Conservation (phyloP, 2,797 vertebrate species). For the Alcedo quadribrachys region DNA sequence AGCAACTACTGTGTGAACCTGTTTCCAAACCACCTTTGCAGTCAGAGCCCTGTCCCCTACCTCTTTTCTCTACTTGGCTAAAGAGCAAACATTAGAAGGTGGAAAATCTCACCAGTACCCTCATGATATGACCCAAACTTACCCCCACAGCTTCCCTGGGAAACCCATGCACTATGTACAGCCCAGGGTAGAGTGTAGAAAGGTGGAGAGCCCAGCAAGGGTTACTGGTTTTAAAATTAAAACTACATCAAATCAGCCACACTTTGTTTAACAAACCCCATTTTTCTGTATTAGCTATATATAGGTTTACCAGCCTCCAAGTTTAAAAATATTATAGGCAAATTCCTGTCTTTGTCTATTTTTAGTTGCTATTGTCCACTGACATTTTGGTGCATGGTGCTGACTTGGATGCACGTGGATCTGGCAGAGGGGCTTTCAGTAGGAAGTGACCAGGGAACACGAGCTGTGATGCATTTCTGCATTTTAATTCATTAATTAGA, state of each 20-base stretch:
- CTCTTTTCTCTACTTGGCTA: accelerated
- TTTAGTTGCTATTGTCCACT: conserved; percentile 76
- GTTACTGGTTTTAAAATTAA: background rate
- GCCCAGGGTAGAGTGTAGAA: background rate
- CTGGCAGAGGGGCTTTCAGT: background rate
- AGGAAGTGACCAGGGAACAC: conserved; percentile 3
- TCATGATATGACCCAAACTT: accelerated
- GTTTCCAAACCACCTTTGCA: background rate
- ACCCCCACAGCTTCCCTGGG: no score
- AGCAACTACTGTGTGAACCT: accelerated
- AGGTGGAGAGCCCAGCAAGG: background rate
- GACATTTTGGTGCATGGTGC: background rate
- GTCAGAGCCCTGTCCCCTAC: background rate
- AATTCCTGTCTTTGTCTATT: conserved; percentile 74
- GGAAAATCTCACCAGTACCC: background rate
- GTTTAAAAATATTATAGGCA: conserved; percentile 66
- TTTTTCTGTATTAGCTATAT: conserved; percentile 69
- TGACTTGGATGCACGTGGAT: background rate
- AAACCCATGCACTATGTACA: accelerated
- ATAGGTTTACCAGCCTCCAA: conserved; percentile 62
- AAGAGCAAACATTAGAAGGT: background rate
- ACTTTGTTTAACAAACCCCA: background rate
- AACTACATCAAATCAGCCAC: background rate
- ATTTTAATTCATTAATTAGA: conserved; percentile 4
- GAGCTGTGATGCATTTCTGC: background rate